Evolutionary conservation across 2,797 vertebrate species (phyloP), one percentile per base, ranked within the genome.

Genomic region (Amblyraja radiata): DNA sequence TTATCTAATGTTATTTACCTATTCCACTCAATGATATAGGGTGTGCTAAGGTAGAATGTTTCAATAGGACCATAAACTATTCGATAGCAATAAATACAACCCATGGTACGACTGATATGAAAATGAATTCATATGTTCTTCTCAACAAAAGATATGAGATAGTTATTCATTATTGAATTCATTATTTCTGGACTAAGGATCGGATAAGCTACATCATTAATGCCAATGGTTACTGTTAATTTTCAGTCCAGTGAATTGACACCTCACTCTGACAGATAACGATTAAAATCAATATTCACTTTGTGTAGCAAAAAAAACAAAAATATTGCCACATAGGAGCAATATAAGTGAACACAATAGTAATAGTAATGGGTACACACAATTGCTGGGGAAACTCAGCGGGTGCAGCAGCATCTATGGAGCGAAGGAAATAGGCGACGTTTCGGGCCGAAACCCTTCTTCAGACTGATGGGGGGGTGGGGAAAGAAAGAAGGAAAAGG

Each of bases 271-370:
- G 63, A 90, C 32, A 90, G 65, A 73, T 14, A 73, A 71, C n/a
- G 7, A 90, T 90, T 71, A 90, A 84, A 90, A 90, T 90, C 88
- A 90, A 71, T 90, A 73, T 90, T 32, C 39, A 71, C 68, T 90
- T 71, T 71, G 36, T 73, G 71, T 32, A 90, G 13, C 65, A 32
- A 39, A 39, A 61, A 61, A 84, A 61, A 11, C 25, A 28, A 23
- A 73, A 65, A 16, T 18, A 8, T 13, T 7, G n/a, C 5, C 65
- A 21, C 63, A 25, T 90, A 39, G 36, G 63, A 90, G 32, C 88
- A 71, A 18, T 54, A 54, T 54, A 54, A 54, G 46, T 54, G 46
- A 54, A 21, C 32, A 39, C 71, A 39, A 68, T 63, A 90, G 18
- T 65, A 71, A 18, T 25, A 90, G 65, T 71, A 90, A 90, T 10